Conservation (phyloP, 2,888 invertebrate species). For the Invenusta paracnida region DNA sequence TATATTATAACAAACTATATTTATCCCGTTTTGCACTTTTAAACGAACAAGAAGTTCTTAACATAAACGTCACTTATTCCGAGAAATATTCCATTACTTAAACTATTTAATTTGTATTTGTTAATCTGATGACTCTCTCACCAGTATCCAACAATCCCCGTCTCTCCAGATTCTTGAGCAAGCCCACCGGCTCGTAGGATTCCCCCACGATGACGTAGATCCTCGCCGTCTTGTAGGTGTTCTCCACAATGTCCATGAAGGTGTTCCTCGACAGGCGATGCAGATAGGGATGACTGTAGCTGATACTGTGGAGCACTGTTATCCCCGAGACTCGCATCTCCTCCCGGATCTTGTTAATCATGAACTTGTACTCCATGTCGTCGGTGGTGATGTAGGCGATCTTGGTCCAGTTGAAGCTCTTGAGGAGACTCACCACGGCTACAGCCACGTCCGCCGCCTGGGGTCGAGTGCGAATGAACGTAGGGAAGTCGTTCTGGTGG, state of each 20-base stretch:
- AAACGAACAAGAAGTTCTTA: too few relatives aligned
- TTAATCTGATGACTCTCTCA: too few relatives aligned
- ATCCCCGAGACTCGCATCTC: not conserved
- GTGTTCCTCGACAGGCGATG: conserved; percentile 6
- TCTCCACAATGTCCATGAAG: conserved; percentile 34
- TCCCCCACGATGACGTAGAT: conserved; percentile 34
- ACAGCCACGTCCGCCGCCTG: conserved; percentile 20
- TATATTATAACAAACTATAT: too few relatives aligned
- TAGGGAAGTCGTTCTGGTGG: not conserved
- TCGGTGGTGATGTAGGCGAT: conserved; percentile 20
- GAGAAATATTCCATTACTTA: too few relatives aligned
- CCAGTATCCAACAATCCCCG: conserved; percentile 34
- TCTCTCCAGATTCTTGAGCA: conserved; percentile 3
- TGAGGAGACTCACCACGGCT: conserved; percentile 6
- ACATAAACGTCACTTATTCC: too few relatives aligned
- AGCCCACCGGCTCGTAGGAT: conserved; percentile 27
- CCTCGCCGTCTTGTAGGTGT: conserved; percentile 10
- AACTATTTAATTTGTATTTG: too few relatives aligned
- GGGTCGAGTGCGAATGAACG: conserved; percentile 33
- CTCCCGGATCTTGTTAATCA: not conserved
- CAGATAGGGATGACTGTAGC: not conserved
- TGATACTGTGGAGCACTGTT: not conserved
- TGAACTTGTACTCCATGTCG: conserved; percentile 24
- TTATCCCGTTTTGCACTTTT: too few relatives aligned
- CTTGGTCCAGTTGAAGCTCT: conserved; percentile 32